Conservation (phyloP, 2,113 vertebrate genomes). For the Festucalex cinctus region DNA sequence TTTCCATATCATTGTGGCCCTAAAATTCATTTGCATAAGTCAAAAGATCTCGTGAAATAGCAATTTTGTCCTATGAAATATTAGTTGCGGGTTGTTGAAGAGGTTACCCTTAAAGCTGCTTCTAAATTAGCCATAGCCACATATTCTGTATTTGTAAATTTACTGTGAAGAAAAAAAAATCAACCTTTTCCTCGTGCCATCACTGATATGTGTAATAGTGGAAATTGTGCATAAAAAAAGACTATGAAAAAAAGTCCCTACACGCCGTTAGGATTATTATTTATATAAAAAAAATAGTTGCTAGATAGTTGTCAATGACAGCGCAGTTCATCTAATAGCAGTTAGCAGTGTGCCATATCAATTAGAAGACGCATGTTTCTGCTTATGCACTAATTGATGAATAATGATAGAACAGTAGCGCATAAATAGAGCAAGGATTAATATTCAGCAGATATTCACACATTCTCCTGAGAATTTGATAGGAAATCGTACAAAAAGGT, state of each 20-base stretch:
- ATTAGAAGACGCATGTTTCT: conserved; percentile 39
- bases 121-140: conserved; percentile 21
- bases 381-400: conserved; percentile 14
- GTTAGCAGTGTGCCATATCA: conserved; percentile 43
- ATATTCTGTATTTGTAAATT: neutral
- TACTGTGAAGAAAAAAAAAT: neutral
- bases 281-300: too few species aligned
- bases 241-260: neutral
- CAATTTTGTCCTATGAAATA: conserved; percentile 20
- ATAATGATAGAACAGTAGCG: conserved; percentile 24
- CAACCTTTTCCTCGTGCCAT: conserved; percentile 28
- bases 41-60: neutral
- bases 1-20: neutral
- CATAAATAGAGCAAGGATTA: conserved; percentile 19
- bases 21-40: neutral
- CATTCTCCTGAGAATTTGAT: conserved; percentile 1
- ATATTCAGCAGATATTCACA: conserved; percentile 15
- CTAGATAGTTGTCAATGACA: conserved; percentile 2
- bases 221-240: conserved; percentile 7
- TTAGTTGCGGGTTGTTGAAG: too few species aligned
- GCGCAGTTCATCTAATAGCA: conserved; percentile 17
- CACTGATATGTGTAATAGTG: conserved; percentile 15
- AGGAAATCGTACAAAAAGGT: neutral
- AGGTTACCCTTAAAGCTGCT: conserved; percentile 36
- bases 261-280: neutral